phyloP scores from a whole-genome alignment of 2,797 vertebrate species.

The Amblyopsis hoosieri region DNA sequence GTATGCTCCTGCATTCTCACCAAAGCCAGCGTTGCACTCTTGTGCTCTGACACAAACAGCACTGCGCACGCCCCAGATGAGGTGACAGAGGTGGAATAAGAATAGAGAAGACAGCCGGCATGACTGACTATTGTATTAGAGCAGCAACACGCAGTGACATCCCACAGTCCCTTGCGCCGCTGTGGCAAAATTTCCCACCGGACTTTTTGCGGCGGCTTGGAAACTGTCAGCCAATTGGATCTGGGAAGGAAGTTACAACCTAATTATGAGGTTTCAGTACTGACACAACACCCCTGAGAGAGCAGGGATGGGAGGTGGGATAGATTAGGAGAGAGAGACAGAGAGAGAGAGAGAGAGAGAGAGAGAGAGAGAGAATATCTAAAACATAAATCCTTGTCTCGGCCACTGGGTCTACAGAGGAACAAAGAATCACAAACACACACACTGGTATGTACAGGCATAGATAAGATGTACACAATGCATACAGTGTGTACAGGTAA shows the following conservation, averaged over 20 bases:
- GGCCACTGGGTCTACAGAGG: conserved; percentile 44
- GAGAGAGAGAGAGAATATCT: conserved; percentile 34
- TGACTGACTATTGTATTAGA: conserved; percentile 30
- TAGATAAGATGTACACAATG: conserved; percentile 27
- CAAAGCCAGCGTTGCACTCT: not conserved
- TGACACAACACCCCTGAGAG: conserved; percentile 49
- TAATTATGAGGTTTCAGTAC: conserved; percentile 63
- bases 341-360: conserved; percentile 17
- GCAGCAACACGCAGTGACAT: conserved; percentile 26
- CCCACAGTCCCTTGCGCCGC: conserved; percentile 25
- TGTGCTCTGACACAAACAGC: not conserved
- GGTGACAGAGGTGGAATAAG: conserved; percentile 8
- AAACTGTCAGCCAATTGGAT: conserved; percentile 62
- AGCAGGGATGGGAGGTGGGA: not conserved
- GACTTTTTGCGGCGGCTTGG: conserved; percentile 30
- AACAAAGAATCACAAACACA: conserved; percentile 42
- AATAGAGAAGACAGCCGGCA: conserved; percentile 5
- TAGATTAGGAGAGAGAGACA: conserved; percentile 13
- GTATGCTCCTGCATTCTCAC: conserved; percentile 67
- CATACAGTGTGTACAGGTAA: conserved; percentile 12
- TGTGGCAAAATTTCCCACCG: conserved; percentile 53
- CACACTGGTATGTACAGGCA: not conserved
- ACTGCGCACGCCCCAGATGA: conserved; percentile 5
- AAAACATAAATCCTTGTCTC: conserved; percentile 59
- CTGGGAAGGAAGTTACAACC: conserved; percentile 53